phyloP scores from a whole-genome alignment of 2,797 vertebrate species.

The Syngnathus rostellatus region DNA sequence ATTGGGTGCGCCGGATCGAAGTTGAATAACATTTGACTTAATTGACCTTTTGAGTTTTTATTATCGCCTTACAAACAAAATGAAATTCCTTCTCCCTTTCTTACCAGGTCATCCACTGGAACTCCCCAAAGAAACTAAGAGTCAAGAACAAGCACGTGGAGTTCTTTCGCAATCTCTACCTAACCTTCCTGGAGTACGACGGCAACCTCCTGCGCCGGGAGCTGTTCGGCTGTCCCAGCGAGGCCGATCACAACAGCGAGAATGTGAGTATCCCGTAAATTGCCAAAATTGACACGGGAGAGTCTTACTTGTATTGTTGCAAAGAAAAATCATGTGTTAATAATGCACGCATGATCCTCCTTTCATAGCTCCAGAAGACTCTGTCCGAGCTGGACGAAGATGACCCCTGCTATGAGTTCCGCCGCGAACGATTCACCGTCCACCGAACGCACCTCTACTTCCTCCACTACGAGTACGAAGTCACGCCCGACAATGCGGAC shows the following conservation, averaged over 20 bases:
- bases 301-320: not conserved
- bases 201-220: slow-evolving; percentile 89
- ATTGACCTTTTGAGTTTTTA: not conserved
- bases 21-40: too few relatives aligned
- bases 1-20: too few relatives aligned
- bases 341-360: too few relatives aligned
- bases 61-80: not conserved
- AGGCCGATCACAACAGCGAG: slow-evolving; percentile 88
- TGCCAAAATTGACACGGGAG: not conserved
- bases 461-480: slow-evolving; percentile 88
- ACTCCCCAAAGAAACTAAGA: slow-evolving; percentile 93
- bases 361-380: slow-evolving; percentile 90
- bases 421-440: slow-evolving; percentile 90
- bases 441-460: slow-evolving; percentile 95
- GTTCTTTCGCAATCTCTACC: slow-evolving; percentile 95
- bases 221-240: slow-evolving; percentile 92
- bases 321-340: too few relatives aligned
- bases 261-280: slow-evolving; percentile 69
- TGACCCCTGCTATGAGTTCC: slow-evolving; percentile 94
- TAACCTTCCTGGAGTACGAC: slow-evolving; percentile 95
- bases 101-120: slow-evolving; percentile 94
- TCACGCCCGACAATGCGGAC: slow-evolving; percentile 76
- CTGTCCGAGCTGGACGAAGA: slow-evolving; percentile 93
- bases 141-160: slow-evolving; percentile 99
- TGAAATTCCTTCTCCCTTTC: not conserved